Base-by-base conservation (phyloP, 2,888 invertebrate species). In the Cheilosia variabilis region DNA sequence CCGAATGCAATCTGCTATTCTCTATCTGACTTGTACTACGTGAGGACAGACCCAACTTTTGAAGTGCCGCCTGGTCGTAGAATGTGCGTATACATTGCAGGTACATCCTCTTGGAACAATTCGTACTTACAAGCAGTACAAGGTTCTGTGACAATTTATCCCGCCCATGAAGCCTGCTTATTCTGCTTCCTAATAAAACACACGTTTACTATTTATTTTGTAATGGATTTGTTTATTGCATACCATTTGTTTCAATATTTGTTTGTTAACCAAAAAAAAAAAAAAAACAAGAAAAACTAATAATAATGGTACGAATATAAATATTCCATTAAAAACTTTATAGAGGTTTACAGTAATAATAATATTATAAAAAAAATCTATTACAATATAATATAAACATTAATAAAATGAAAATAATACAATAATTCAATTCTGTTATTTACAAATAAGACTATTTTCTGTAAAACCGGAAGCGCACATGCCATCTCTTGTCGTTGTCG, bases 401-500 rank as follows among this genome's bases (percentile, higher is more conserved):
- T 68, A 62, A 68, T 60, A 68, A 65, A 68, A 77, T 60, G 52
- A 60, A 68, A 68, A 17, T 19, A 17, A 19, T 60, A 62, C 58
- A 66, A 24, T 65, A 19, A 76, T 60, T 60, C 43, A 73, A 43
- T 37, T 71, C 27, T 66, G 66, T 76, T 66, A 68, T 77, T 60
- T 77, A 77, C 76, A 77, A 77, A 77, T 77, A 77, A 77, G 60
- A 77, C 60, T 76, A 60, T 45, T 68, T 77, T 53, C 22, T 43
- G 63, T 58, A 41, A 60, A 68, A 43, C 31, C 34, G 57, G 71
- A 47, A 24, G 58, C 69, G 58, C 71, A 71, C 71, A 50, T 27
- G 27, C 41, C 53, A 52, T 52, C n/a, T 37, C 37, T 31, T 63
- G 31, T 22, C 63, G 63, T 31, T 63, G 31, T 22, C 63, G 63